Evolutionary conservation across 2,888 invertebrate genomes (phyloP).

Genomic region (Nesidiocoris tenuis): DNA sequence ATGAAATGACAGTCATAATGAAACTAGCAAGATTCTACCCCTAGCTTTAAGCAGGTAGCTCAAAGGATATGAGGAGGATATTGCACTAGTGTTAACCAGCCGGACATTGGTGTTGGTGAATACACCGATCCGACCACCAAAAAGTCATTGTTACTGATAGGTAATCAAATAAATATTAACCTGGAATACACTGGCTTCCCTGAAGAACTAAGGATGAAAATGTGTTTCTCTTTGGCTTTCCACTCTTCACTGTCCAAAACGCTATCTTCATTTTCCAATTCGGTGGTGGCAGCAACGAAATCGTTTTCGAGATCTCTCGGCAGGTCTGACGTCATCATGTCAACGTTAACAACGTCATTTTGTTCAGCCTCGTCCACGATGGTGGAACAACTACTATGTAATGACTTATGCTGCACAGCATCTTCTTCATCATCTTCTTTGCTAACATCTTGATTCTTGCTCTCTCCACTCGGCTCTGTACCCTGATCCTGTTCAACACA

Average conservation of each 20-base stretch:
- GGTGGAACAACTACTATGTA: neutral
- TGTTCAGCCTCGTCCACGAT: neutral
- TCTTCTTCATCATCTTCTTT: neutral
- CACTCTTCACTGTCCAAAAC: slow-evolving; percentile 59
- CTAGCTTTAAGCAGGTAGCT: no score
- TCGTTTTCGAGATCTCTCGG: slow-evolving; percentile 7
- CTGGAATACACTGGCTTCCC: slow-evolving; percentile 96
- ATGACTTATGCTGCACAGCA: neutral
- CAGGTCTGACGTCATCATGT: slow-evolving; percentile 4
- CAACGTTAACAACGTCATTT: slow-evolving; percentile 10
- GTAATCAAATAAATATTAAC: no score
- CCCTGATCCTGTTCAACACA: no score
- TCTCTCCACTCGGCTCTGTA: neutral
- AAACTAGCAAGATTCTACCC: no score
- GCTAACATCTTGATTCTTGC: neutral
- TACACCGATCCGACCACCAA: no score
- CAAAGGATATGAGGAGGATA: no score
- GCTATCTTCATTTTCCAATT: neutral
- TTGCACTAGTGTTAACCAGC: no score
- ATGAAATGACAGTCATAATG: no score
- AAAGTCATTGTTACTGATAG: no score
- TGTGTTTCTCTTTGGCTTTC: slow-evolving; percentile 80
- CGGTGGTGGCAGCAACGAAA: neutral
- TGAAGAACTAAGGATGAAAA: slow-evolving; percentile 91
- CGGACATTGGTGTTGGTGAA: no score